A percentile compares a stretch with the other conserved stretches of the same genome.
Conservation (phyloP, 2,113 vertebrate species). For the Myanophis thanlyinensis region DNA sequence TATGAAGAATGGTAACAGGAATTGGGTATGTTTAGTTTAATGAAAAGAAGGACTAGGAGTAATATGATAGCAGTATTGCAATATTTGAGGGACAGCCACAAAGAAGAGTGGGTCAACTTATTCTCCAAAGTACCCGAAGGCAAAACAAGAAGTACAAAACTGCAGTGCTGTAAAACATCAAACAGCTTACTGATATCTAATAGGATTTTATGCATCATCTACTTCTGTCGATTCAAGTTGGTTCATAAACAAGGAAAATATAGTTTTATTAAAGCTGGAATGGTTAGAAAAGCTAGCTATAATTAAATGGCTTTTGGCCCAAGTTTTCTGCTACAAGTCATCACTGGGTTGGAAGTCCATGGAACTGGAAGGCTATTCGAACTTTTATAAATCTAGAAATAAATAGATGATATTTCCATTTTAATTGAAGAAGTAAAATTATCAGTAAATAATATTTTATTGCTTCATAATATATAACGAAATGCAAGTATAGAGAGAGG, state of each 20-base stretch:
- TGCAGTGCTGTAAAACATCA: too few relatives aligned
- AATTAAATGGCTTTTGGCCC: conserved; percentile 23
- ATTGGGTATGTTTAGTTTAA: too few relatives aligned
- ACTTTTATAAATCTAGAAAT: background rate
- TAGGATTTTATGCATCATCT: background rate
- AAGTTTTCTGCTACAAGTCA: background rate
- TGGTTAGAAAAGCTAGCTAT: background rate
- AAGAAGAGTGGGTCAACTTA: too few relatives aligned
- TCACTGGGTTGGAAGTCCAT: background rate
- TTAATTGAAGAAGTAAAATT: conserved; percentile 28
- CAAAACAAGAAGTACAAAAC: too few relatives aligned
- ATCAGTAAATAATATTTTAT: conserved; percentile 11
- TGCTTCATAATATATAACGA: background rate
- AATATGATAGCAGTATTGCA: too few relatives aligned
- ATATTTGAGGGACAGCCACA: too few relatives aligned
- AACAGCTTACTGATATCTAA: too few relatives aligned
- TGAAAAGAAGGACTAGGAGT: too few relatives aligned
- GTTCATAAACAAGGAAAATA: background rate
- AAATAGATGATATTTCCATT: conserved; percentile 1
- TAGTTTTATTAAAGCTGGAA: background rate
- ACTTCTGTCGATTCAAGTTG: background rate
- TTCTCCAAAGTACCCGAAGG: too few relatives aligned
- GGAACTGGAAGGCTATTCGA: background rate
- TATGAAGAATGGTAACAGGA: too few relatives aligned
- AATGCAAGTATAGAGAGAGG: background rate